Evolutionary conservation across 2,113 vertebrate species (phyloP).

Genomic region (Heteronetta atricapilla): DNA sequence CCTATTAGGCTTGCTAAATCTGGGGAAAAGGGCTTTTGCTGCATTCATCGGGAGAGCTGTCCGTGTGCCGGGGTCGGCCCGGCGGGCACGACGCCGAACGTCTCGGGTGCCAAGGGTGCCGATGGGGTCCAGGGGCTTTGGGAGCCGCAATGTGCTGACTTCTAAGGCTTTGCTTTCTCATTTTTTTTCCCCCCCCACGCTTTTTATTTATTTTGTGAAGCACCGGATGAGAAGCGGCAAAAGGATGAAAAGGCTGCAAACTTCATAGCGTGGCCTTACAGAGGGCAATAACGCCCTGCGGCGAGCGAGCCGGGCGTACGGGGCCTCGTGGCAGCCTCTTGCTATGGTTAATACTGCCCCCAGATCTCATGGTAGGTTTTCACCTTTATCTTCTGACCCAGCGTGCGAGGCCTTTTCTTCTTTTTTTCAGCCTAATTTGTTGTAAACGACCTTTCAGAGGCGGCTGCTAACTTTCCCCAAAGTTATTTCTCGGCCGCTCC

Average conservation of each 20-base stretch:
- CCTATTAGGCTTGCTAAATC: constrained; percentile 1
- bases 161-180: neutral
- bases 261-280: neutral
- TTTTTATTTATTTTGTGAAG: neutral
- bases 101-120: neutral
- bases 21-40: constrained; percentile 18
- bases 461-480: neutral
- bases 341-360: neutral
- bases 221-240: neutral
- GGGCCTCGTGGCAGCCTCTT: neutral
- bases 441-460: neutral
- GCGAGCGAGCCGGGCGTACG: neutral
- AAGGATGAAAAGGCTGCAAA: neutral
- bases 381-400: neutral
- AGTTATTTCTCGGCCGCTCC: neutral
- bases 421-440: neutral
- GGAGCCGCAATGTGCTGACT: neutral
- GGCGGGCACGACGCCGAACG: rapidly evolving
- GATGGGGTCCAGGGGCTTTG: neutral
- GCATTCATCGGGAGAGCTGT: neutral
- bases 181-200: neutral
- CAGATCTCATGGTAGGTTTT: neutral
- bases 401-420: neutral
- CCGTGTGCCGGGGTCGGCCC: neutral
- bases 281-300: neutral